Evolutionary conservation across 2,797 vertebrate genomes (phyloP).

Genomic region (Leucoraja ocellata): DNA sequence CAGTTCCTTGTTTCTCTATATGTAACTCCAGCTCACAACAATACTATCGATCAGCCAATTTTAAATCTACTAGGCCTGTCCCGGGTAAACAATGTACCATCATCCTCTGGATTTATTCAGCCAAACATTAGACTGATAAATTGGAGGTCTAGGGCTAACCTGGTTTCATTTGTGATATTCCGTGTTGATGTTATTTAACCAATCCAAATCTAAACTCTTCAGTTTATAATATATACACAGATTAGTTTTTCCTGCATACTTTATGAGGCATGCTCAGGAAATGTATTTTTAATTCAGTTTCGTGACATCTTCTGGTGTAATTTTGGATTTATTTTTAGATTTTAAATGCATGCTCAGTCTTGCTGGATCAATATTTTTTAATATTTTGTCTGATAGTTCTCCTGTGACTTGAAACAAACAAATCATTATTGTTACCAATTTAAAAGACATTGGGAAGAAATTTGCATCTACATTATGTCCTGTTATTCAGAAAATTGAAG

Average conservation of each 20-base stretch:
- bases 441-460: background rate
- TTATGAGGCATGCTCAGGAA: background rate
- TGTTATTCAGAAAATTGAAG: conserved; percentile 20
- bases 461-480: background rate
- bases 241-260: background rate
- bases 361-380: conserved; percentile 10
- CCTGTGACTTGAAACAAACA: background rate
- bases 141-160: background rate
- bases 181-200: background rate
- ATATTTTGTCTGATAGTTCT: background rate
- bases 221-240: conserved; percentile 13
- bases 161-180: background rate
- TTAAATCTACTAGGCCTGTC: background rate
- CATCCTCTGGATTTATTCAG: background rate
- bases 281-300: conserved; percentile 8
- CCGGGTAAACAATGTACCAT: background rate
- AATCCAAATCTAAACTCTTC: conserved; percentile 2
- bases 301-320: background rate
- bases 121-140: background rate
- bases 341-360: background rate
- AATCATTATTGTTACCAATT: background rate
- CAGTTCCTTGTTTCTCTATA: no score
- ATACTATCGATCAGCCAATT: background rate
- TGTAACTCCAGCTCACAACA: background rate
- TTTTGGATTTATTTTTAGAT: background rate